phyloP scores from a whole-genome alignment of 2,113 vertebrate species.

The Mus pahari region DNA sequence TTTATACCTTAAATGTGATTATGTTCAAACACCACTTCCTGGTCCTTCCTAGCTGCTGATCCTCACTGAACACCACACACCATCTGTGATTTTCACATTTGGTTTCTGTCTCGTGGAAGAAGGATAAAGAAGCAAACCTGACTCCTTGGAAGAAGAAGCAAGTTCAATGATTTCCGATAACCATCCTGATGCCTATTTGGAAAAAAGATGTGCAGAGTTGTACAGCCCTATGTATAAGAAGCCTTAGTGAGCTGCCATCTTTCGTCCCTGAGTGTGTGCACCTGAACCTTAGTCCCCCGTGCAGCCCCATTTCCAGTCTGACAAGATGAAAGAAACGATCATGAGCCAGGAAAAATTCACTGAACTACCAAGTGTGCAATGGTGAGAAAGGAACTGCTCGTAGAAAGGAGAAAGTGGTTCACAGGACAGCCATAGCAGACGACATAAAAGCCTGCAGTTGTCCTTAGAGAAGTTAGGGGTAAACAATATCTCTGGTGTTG shows the following conservation, averaged over 20 bases:
- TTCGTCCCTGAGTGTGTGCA: too few relatives aligned
- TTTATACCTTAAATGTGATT: slow-evolving; percentile 65
- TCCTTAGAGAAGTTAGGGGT: too few relatives aligned
- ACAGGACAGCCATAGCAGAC: too few relatives aligned
- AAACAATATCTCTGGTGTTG: too few relatives aligned
- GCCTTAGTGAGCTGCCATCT: neutral
- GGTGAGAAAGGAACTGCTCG: too few relatives aligned
- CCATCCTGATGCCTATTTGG: slow-evolving; percentile 16
- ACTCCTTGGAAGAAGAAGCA: slow-evolving; percentile 33
- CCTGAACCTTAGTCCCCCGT: too few relatives aligned
- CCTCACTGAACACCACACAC: slow-evolving; percentile 63
- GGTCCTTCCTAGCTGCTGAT: slow-evolving; percentile 70
- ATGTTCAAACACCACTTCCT: slow-evolving; percentile 69
- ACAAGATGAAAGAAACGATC: too few relatives aligned
- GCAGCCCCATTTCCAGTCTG: too few relatives aligned
- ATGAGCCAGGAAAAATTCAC: too few relatives aligned
- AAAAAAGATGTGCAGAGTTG: neutral
- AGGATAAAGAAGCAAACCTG: slow-evolving; percentile 43
- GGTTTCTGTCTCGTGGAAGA: slow-evolving; percentile 58
- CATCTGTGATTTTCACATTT: slow-evolving; percentile 67
- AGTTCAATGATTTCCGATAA: slow-evolving; percentile 28
- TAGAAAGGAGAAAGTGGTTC: too few relatives aligned
- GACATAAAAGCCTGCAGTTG: too few relatives aligned
- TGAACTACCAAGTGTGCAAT: too few relatives aligned
- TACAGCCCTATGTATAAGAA: neutral